A percentile compares a stretch with the other conserved stretches of the same genome.
phyloP scores from a whole-genome alignment of 2,113 vertebrate species.

The Oceanodroma tethys region DNA sequence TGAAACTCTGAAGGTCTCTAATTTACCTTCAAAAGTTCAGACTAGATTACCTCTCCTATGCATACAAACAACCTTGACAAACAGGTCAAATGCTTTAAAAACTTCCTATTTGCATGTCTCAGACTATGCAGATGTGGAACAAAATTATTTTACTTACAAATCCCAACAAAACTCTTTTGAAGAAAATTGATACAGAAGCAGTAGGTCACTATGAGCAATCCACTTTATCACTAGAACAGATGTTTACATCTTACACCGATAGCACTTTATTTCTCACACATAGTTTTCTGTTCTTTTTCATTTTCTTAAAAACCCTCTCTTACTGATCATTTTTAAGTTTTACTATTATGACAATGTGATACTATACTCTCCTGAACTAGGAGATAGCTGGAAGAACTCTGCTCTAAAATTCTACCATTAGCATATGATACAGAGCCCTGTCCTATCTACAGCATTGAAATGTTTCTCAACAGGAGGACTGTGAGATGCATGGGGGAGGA shows the following conservation, averaged over 20 bases:
- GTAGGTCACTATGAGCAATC: neutral
- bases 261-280: neutral
- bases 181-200: neutral
- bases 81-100: neutral
- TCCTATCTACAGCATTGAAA: neutral
- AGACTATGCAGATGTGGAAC: neutral
- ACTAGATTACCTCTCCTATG: neutral
- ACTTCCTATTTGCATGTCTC: neutral
- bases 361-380: neutral
- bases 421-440: neutral
- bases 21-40: neutral
- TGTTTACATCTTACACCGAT: neutral
- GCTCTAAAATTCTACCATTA: neutral
- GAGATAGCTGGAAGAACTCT: neutral
- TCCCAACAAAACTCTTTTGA: neutral
- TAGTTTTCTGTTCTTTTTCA: neutral
- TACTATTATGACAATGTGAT: neutral
- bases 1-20: neutral
- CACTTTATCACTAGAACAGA: neutral
- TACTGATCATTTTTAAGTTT: neutral
- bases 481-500: neutral
- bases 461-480: neutral
- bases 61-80: neutral
- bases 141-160: neutral
- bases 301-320: neutral